These are phyloP conservation scores for Dendroctonus ponderosae DNA, from an alignment of 1,140 invertebrate species.

Conservation along the genomic window DNA sequence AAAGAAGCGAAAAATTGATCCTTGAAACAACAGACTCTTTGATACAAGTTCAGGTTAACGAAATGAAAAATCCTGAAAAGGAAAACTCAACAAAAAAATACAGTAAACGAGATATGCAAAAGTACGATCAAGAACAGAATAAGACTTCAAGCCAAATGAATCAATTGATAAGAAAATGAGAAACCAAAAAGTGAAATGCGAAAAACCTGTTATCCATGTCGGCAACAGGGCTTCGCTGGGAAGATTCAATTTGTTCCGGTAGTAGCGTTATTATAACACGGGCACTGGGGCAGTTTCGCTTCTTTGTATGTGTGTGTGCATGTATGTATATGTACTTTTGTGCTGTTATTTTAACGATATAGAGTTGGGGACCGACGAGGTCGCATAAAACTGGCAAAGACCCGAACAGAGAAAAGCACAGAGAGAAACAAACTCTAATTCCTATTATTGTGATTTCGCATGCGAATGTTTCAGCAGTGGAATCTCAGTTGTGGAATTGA, in stretches of 20 bases:
- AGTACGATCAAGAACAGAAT: no score
- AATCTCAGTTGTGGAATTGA: no score
- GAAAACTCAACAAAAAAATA: no score
- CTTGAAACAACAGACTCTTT: no score
- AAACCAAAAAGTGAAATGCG: neutral
- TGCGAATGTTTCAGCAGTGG: neutral
- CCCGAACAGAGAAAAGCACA: conserved; percentile 8
- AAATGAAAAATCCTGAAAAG: no score
- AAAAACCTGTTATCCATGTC: neutral
- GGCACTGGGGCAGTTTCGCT: conserved; percentile 8
- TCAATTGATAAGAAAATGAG: neutral
- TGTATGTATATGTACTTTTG: conserved; percentile 16
- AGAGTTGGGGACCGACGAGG: conserved; percentile 3
- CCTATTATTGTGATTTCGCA: conserved; percentile 13
- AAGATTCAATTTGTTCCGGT: conserved; percentile 32
- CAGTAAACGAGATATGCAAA: no score
- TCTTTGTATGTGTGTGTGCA: conserved; percentile 5
- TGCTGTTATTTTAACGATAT: conserved; percentile 29
- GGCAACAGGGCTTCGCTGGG: conserved; percentile 9
- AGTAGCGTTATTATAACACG: conserved; percentile 19
- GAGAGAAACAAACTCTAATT: conserved; percentile 17
- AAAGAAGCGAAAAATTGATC: no score
- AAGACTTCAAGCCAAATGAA: no score
- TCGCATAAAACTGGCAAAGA: conserved; percentile 10
- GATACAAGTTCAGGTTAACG: no score